Conservation (phyloP, 2,888 invertebrate genomes). For the Lasioglossum leucozonium region DNA sequence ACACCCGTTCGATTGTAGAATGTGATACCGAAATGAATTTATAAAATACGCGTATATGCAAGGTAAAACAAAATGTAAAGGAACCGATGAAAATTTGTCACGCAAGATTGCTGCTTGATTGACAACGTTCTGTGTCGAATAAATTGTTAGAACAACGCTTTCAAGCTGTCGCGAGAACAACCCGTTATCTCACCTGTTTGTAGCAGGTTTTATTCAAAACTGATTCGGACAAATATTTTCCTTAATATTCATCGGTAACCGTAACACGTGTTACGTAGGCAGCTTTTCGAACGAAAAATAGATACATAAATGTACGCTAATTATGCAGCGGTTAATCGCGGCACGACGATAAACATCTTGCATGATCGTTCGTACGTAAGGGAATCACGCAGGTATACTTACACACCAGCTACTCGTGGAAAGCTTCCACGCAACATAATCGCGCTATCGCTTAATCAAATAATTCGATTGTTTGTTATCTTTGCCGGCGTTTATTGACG, state of each 20-base stretch:
- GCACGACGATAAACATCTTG: conserved; percentile 41
- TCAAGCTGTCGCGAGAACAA: not conserved
- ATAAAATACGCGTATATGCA: not conserved
- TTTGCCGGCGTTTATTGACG: conserved; percentile 26
- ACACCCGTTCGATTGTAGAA: not conserved
- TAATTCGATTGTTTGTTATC: conserved; percentile 50
- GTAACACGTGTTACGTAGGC: not conserved
- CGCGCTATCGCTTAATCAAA: conserved; percentile 33
- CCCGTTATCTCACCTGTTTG: not conserved
- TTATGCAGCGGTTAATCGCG: conserved; percentile 30
- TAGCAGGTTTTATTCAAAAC: not conserved
- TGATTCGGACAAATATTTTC: not conserved
- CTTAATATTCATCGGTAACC: not conserved
- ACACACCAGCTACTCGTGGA: conserved; percentile 34
- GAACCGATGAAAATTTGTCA: not conserved
- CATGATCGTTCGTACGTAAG: conserved; percentile 19
- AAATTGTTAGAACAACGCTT: not conserved
- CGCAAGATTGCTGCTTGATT: not conserved
- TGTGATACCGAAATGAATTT: not conserved
- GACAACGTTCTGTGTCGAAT: not conserved
- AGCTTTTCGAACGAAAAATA: not conserved
- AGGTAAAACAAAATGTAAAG: not conserved
- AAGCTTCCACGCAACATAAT: conserved; percentile 54
- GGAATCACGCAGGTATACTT: not conserved
- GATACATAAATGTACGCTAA: not conserved